Percentiles rank a stretch among this genome's conserved stretches.
These are phyloP conservation scores for Prochilodus magdalenae DNA, from an alignment of 2,113 vertebrate genomes.

Conservation along the genomic window DNA sequence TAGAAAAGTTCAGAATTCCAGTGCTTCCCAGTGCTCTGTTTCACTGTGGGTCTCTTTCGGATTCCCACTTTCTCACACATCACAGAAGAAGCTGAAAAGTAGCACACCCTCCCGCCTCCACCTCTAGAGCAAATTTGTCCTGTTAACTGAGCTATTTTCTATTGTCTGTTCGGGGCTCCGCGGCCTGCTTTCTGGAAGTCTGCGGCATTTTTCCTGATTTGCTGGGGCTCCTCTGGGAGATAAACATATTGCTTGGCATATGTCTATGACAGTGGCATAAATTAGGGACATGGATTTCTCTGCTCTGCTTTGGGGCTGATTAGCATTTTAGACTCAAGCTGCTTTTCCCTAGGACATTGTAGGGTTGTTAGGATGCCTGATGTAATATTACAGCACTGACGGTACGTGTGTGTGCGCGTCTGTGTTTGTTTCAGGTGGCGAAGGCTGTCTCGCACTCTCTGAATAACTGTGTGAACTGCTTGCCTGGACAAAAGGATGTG, in stretches of 20 bases:
- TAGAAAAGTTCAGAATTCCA: conserved; percentile 7
- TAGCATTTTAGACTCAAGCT: conserved; percentile 63
- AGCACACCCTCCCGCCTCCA: conserved; percentile 44
- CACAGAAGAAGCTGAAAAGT: conserved; percentile 46
- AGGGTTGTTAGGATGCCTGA: conserved; percentile 61
- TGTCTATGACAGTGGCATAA: conserved; percentile 71
- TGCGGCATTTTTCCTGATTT: conserved; percentile 64
- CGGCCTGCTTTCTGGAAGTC: conserved; percentile 59
- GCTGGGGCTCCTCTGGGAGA: conserved; percentile 62
- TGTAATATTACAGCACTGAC: conserved; percentile 49
- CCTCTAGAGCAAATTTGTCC: conserved; percentile 56
- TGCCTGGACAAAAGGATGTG: conserved; percentile 98
- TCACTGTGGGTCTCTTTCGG: conserved; percentile 19
- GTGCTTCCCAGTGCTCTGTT: neutral
- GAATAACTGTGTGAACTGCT: conserved; percentile 98
- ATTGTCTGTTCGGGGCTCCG: conserved; percentile 47
- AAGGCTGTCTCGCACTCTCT: conserved; percentile 97
- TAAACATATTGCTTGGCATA: conserved; percentile 72
- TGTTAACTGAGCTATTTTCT: conserved; percentile 66
- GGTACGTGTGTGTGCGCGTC: conserved; percentile 6
- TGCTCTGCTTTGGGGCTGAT: conserved; percentile 60
- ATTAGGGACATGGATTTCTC: conserved; percentile 68
- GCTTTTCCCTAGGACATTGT: conserved; percentile 32
- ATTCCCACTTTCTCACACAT: conserved; percentile 10
- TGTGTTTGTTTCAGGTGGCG: conserved; percentile 84